Evolutionary conservation across 2,888 invertebrate species (phyloP).

Genomic region (Cantharis rustica): DNA sequence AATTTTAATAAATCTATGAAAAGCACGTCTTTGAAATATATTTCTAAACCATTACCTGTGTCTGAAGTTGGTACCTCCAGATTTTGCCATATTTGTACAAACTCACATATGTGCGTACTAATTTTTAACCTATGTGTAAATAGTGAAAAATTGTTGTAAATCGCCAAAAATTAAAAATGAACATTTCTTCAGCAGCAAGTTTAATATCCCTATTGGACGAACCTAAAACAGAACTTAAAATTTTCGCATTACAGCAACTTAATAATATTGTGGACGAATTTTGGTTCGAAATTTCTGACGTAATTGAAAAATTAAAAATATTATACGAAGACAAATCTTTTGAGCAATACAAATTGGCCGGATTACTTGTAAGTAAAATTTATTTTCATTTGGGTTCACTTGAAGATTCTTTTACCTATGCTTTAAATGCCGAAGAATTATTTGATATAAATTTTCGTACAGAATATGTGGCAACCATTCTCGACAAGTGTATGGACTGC

Average conservation of each 20-base stretch:
- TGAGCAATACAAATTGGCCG: constrained; percentile 89
- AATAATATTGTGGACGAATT: constrained; percentile 95
- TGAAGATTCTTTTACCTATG: constrained; percentile 94
- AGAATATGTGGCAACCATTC: constrained; percentile 96
- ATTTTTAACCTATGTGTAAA: too few relatives aligned
- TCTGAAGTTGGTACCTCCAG: too few relatives aligned
- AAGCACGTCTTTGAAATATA: too few relatives aligned
- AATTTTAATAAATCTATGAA: too few relatives aligned
- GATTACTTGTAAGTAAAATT: constrained; percentile 96
- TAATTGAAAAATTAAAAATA: constrained; percentile 97
- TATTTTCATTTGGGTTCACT: constrained; percentile 98
- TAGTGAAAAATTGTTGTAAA: too few relatives aligned
- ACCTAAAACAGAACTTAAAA: constrained; percentile 89
- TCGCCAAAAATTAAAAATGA: too few relatives aligned
- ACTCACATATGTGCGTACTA: too few relatives aligned
- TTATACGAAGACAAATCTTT: constrained; percentile 91
- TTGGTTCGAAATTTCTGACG: constrained; percentile 98
- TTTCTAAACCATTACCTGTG: too few relatives aligned
- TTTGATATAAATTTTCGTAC: constrained; percentile 94
- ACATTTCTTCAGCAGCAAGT: constrained; percentile 66
- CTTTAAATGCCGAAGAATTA: constrained; percentile 90
- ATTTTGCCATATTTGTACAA: too few relatives aligned
- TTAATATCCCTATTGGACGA: constrained; percentile 96
- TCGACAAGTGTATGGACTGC: constrained; percentile 94
- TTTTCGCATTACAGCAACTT: constrained; percentile 90